Base-by-base conservation (phyloP, 2,888 invertebrate species). In the Syrphus vitripennis region DNA sequence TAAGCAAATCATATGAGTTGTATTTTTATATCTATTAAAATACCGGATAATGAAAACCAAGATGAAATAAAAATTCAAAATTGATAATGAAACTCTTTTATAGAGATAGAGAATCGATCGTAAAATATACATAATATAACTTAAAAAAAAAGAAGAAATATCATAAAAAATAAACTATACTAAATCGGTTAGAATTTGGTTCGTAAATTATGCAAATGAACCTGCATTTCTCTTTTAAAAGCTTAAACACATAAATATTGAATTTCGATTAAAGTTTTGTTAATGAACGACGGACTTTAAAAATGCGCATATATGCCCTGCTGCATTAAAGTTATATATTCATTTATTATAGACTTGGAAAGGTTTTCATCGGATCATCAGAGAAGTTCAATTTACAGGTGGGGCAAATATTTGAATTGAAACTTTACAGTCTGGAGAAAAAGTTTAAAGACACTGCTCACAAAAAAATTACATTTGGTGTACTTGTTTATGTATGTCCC, bases 141-240 rank as follows among this genome's bases (percentile, higher is more conserved):
- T 57, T 42, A 57, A 70, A 40, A 37, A 12, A 37, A 45, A 57
- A 57, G 40, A 71, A 55, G 16, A 53, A 69, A 45, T 29, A 12
- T n/a, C 37, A 61, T 61, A 21, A 37, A 61, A 61, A 40, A 24
- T 40, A 29, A 42, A 63, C 40, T 63, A 45, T 45, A 48, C n/a
- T n/a, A 65, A 65, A 63, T 63, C 63, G 19, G 65, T 48, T 65
- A 65, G 65, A 65, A 67, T 67, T 67, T 10, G n/a, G 57, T 70
- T 71, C 65, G 48, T 70, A 70, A 70, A 75, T 78, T 79, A 83
- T 83, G 83, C 74, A 74, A 83, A 83, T 83, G n/a, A 21, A 10
- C 16, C 7, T 75, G 74, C 53, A 70, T 83, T 74, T 74, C 45
- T 76, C 57, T 82, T 76, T 65, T 65, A 40, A 76, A 48, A 76